Conservation (phyloP, 2,113 vertebrate species). For the Corythaixoides concolor region DNA sequence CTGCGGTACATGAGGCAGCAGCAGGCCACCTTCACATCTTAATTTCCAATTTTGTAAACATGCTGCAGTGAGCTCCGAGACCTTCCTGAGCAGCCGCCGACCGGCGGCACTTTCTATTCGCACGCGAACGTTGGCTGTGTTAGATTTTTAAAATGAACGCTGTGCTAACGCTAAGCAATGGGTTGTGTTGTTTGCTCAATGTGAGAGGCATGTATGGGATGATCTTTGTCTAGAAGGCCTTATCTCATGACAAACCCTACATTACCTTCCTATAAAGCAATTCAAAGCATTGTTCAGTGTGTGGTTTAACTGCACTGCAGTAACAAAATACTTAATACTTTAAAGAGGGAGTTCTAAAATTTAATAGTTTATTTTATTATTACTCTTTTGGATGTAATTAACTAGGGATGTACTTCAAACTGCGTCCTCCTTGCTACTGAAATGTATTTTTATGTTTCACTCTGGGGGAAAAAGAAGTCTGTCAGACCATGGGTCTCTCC, state of each 20-base stretch:
- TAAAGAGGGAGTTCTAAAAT: constrained; percentile 79
- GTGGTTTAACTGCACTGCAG: constrained; percentile 40
- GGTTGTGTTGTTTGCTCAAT: background rate
- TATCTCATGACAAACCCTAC: background rate
- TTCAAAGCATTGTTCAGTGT: background rate
- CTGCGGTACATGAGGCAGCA: background rate
- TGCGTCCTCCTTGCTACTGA: constrained; percentile 56
- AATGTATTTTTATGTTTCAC: constrained; percentile 75
- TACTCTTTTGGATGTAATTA: constrained; percentile 77
- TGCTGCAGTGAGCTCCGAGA: background rate
- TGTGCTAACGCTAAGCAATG: background rate
- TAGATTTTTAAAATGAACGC: background rate
- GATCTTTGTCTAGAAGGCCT: background rate
- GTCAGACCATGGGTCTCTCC: constrained; percentile 86
- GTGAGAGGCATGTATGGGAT: background rate
- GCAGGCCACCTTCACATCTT: constrained; percentile 15
- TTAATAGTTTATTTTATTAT: constrained; percentile 80
- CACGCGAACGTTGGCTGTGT: background rate
- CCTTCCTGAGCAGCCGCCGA: background rate
- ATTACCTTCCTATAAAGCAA: background rate
- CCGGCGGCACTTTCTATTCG: background rate
- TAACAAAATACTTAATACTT: constrained; percentile 70
- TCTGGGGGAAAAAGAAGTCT: constrained; percentile 81
- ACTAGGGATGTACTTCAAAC: constrained; percentile 60
- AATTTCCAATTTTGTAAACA: constrained; percentile 22